Evolutionary conservation across 2,888 invertebrate genomes (phyloP), one percentile per base, ranked within the genome.

Genomic region (Ptychoptera contaminata): DNA sequence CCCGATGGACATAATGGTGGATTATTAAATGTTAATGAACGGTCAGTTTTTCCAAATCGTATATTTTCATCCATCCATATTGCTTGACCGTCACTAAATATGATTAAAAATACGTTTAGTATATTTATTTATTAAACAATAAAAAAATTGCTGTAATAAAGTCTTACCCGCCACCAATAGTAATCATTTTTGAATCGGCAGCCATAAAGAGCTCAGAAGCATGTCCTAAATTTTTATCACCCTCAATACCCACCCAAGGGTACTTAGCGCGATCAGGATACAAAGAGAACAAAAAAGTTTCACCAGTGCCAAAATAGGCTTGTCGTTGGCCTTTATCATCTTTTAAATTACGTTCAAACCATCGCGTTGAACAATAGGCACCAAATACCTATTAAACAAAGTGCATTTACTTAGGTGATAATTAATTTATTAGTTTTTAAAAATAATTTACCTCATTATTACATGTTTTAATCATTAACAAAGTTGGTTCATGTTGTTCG

Each of bases 1-100:
- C 85, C 82, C 53, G 80, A 79, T 37, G 82, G 79, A 59, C 90
- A 88, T 8, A 96, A 73, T 12, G 94, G 93, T 49, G 91, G 88
- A 70, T 96, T 96, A 69, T 91, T 86, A 70, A 96, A 96, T n/a
- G 96, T 96, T 55, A 85, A 82, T 65, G 94, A 96, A 50, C 76
- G 75, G 64, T 92, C 92, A 30, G 92, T 90, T 66, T 92, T 88
- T 54, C 96, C 96, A 66, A 80, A 90, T 52, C 88, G 73, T 53
- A 96, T 84, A 66, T 91, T 90, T 66, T 91, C 93, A 67, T 94
- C 93, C 79, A 96, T 82, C 83, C 87, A 90, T 58, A 96, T 86
- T 12, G 92, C 94, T 69, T 91, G 91, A 2, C 94, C 94, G 58
- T 86, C 87, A 42, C 94, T 94, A 68, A n/a, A 69, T 65, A 49